Percentiles rank a stretch among this genome's conserved stretches.
Conservation (phyloP, 2,888 invertebrate species). For the Xestia xanthographa region DNA sequence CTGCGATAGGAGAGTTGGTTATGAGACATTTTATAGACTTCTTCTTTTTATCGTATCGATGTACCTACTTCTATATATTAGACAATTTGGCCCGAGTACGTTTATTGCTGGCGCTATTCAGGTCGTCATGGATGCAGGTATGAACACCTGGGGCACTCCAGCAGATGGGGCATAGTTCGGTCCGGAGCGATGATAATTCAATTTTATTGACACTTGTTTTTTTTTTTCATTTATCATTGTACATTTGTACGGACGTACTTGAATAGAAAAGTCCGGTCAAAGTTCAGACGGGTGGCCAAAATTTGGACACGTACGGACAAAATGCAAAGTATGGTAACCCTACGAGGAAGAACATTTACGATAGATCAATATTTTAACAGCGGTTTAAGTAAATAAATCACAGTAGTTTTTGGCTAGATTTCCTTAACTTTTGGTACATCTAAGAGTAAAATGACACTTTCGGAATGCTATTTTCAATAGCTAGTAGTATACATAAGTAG, state of each 20-base stretch:
- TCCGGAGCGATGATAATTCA: too few relatives aligned
- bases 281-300: not conserved
- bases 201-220: not conserved
- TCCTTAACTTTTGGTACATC: not conserved
- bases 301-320: not conserved
- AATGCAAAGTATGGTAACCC: not conserved
- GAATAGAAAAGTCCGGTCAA: not conserved
- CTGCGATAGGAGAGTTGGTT: not conserved
- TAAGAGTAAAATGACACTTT: slow-evolving; percentile 4
- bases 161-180: too few relatives aligned
- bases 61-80: too few relatives aligned
- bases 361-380: slow-evolving; percentile 35
- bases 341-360: slow-evolving; percentile 27
- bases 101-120: too few relatives aligned
- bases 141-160: too few relatives aligned
- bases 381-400: slow-evolving; percentile 26
- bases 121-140: too few relatives aligned
- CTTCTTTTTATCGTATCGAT: too few relatives aligned
- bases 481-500: not conserved
- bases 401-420: slow-evolving; percentile 3
- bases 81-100: too few relatives aligned
- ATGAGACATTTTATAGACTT: too few relatives aligned
- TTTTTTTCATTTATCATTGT: not conserved
- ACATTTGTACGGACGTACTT: not conserved
- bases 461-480: not conserved